A percentile compares a stretch with the other conserved stretches of the same genome.
Evolutionary conservation across 2,888 invertebrate species (phyloP).

Genomic region (Pseudoips prasinana): DNA sequence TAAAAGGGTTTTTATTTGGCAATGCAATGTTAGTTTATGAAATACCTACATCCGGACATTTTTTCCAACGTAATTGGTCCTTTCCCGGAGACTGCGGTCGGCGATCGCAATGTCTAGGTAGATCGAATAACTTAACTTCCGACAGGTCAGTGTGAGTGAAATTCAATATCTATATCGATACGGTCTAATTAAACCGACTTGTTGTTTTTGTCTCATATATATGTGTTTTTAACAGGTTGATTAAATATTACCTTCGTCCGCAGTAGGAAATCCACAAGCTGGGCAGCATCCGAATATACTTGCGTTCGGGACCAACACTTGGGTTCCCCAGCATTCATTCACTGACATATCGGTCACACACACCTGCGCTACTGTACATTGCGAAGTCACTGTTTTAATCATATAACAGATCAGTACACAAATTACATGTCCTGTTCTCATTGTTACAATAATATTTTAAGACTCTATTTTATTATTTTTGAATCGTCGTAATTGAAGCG

Average conservation of each 20-base stretch:
- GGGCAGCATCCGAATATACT: slow-evolving; percentile 70
- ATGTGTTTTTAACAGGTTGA: too few species aligned
- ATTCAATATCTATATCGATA: slow-evolving; percentile 25
- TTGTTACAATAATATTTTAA: slow-evolving; percentile 7
- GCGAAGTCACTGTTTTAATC: slow-evolving; percentile 30
- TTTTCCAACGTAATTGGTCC: slow-evolving; percentile 46
- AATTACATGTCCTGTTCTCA: slow-evolving; percentile 18
- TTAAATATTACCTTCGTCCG: neutral
- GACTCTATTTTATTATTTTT: slow-evolving; percentile 11
- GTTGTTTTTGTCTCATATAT: neutral
- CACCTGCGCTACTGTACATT: slow-evolving; percentile 53
- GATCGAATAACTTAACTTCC: slow-evolving; percentile 40
- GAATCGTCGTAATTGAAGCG: slow-evolving; percentile 23
- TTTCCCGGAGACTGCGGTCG: slow-evolving; percentile 51
- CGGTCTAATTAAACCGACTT: slow-evolving; percentile 8
- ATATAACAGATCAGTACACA: slow-evolving; percentile 25
- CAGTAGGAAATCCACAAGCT: slow-evolving; percentile 45
- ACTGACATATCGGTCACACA: slow-evolving; percentile 62
- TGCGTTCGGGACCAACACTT: slow-evolving; percentile 46
- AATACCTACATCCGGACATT: slow-evolving; percentile 38
- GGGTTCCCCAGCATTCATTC: slow-evolving; percentile 44
- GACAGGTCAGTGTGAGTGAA: slow-evolving; percentile 34
- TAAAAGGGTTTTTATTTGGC: too few species aligned
- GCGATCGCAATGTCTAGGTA: slow-evolving; percentile 35
- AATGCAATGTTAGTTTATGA: slow-evolving; percentile 2